Evolutionary conservation across 2,888 invertebrate genomes (phyloP), one percentile per base, ranked within the genome.

Genomic region (Chrysolina oricalcia): DNA sequence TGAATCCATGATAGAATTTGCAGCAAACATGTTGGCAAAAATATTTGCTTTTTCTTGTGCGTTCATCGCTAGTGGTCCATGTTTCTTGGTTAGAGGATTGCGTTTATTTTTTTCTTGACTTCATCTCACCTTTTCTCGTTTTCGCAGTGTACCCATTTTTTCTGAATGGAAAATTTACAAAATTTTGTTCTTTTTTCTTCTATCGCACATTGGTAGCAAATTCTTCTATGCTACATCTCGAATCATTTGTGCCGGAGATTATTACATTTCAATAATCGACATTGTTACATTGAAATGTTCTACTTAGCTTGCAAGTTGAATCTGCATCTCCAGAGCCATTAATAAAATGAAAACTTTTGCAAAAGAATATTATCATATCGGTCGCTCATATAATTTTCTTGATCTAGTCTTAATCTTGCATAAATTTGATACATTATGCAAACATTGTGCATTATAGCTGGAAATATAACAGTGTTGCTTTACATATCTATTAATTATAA

Each of bases 361-460:
- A 21, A 53, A 53, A 53, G 11, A 21, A 10, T 13, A 53, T 53
- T 53, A 53, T 53, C 53, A 23, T 53, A 53, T 11, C 19, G 23
- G 21, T 6, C 53, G 53, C 21, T 53, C 21, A 53, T 21, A 53
- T 53, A 19, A 53, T 53, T 53, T 53, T 53, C 50, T 53, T 53
- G 17, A 11, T 19, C 9, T 53, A 9, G 15, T 17, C 19, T 17
- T 64, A 70, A 66, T 74, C 56, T 74, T 64, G 74, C 70, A 74
- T 70, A 74, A 70, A 65, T 70, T 74, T 74, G 66, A 70, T 70
- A 64, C 27, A 70, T 70, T 70, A 74, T 70, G 63, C 70, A 70
- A 66, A 66, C 70, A 70, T 27, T 70, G 65, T 74, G 56, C 74
- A 50, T 62, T 73, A 63, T 53, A 66, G 50, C 59, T 64, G 46